Base-by-base conservation (phyloP, 92 coral and sea anemone species). In the Porites evermanni region DNA sequence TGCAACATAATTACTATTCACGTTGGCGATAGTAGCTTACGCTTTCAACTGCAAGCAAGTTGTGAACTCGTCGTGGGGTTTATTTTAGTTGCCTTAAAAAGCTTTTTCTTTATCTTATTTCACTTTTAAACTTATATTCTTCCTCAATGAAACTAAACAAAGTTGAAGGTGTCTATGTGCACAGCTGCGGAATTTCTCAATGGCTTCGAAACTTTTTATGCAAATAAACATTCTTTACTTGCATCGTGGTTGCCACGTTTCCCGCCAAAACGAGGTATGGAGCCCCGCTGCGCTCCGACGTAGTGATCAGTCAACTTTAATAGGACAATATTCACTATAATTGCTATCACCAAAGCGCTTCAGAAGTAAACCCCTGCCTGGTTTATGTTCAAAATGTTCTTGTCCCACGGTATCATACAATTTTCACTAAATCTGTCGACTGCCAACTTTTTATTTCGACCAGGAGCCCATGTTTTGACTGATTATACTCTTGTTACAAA, bases 161-260 rank as follows among this genome's bases (percentile, higher is more conserved):
- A 53, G 47, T 23, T 13, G 67, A 70, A 80, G 32, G 70, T 53
- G 14, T 3, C 60, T 69, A 69, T 69, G 73, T 18, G 26, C 19
- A 32, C 78, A 81, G 86, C 86, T 81, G 32, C 32, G 32, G 78
- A 32, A 74, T 70, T 69, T 69, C 11, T 12, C 3, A 67, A 67
- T 54, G 53, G 67, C 50, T 53, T 21, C 77, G 56, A 12, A 56
- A 0, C 61, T 17, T 3, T n/a, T 79, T 81, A 81, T 70, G 86
- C 86, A 81, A 81, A 81, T 81, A 4, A 3, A 70, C 78, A 69
- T 81, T 56, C 67, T 81, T 81, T 59, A 12, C 67, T 70, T 13
- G 18, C 58, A 12, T 53, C 67, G 58, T 81, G 86, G 86, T 81
- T 81, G 78, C 86, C 78, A 70, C 69, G 78, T 81, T 70, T 81